Evolutionary conservation across 2,113 vertebrate species (phyloP).

Genomic region (Silurus glanis): DNA sequence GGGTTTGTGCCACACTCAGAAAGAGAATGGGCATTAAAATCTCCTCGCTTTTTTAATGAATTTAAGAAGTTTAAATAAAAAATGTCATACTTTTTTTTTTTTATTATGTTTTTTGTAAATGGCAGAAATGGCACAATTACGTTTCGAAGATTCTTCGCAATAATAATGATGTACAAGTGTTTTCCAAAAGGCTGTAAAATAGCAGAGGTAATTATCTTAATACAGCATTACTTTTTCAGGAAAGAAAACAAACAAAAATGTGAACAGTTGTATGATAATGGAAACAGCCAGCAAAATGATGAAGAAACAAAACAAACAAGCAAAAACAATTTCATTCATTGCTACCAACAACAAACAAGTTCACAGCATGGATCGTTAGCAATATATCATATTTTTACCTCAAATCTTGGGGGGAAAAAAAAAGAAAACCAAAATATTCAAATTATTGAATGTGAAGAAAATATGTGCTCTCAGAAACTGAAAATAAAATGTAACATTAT

Average conservation of each 20-base stretch:
- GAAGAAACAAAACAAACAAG: neutral
- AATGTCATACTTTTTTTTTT: too few species aligned
- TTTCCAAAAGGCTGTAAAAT: neutral
- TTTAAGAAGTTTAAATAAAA: neutral
- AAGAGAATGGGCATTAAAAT: constrained; percentile 19
- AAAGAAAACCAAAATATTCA: neutral
- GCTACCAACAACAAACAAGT: neutral
- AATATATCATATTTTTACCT: neutral
- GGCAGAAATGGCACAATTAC: constrained; percentile 7
- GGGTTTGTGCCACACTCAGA: constrained; percentile 41
- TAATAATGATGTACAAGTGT: constrained; percentile 7
- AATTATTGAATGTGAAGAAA: too few species aligned
- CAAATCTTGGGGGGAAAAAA: neutral
- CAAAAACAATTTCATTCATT: neutral
- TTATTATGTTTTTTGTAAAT: neutral
- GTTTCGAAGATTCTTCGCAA: neutral
- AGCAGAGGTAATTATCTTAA: neutral
- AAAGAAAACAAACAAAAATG: neutral
- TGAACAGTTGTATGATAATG: neutral
- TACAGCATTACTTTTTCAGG: neutral
- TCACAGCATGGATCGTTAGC: neutral
- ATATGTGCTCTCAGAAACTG: too few species aligned
- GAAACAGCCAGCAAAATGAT: neutral
- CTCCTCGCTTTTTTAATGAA: neutral
- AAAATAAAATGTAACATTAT: too few species aligned